phyloP scores from a whole-genome alignment of 2,888 invertebrate species.

The Caenorhabditis uteleia region DNA sequence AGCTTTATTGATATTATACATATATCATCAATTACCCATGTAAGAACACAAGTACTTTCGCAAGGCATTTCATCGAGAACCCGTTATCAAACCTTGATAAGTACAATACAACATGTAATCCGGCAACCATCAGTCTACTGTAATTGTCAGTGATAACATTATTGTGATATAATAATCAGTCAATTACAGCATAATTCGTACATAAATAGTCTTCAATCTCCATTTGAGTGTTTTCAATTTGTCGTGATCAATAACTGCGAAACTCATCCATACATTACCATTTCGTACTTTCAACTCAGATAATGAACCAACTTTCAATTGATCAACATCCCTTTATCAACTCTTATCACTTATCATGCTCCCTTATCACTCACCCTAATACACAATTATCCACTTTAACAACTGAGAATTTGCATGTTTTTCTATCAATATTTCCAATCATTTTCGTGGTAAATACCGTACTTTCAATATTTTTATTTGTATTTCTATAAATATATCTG shows the following conservation, averaged over 20 bases:
- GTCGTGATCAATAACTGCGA: constrained; percentile 11
- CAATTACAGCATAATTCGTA: constrained; percentile 20
- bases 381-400: too few relatives aligned
- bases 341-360: too few relatives aligned
- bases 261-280: constrained; percentile 24
- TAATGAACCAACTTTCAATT: not conserved
- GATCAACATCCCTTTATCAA: too few relatives aligned
- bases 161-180: not conserved
- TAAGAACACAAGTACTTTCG: constrained; percentile 6
- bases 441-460: too few relatives aligned
- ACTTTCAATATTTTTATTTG: too few relatives aligned
- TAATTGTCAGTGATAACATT: constrained; percentile 2
- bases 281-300: not conserved
- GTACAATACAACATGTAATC: constrained; percentile 10
- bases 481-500: too few relatives aligned
- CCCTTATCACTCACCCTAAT: too few relatives aligned
- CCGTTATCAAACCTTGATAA: constrained; percentile 9
- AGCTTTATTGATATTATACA: not conserved
- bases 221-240: constrained; percentile 17
- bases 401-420: too few relatives aligned
- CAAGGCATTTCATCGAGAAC: constrained; percentile 15
- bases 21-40: constrained; percentile 14
- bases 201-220: constrained; percentile 20
- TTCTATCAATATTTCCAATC: too few relatives aligned
- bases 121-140: constrained; percentile 18